phyloP scores from a whole-genome alignment of 2,888 invertebrate genomes.

The Pogonocherus hispidulus region DNA sequence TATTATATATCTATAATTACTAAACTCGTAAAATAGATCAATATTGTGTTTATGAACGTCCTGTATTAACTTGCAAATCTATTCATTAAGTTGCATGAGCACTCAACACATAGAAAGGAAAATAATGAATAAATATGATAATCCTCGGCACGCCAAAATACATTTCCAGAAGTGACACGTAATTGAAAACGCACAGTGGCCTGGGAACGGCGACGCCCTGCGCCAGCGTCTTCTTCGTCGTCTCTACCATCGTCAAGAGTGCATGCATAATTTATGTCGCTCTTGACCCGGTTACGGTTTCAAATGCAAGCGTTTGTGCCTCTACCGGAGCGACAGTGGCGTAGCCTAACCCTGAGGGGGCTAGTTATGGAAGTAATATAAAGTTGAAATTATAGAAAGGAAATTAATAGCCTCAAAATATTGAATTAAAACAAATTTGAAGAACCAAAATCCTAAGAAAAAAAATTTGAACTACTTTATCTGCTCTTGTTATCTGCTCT shows the following conservation, averaged over 20 bases:
- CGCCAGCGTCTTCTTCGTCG: constrained; percentile 29
- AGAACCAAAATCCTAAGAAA: too few relatives aligned
- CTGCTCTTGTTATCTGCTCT: too few relatives aligned
- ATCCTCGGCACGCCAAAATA: constrained; percentile 53
- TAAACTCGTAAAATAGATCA: too few relatives aligned
- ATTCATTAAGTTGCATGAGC: not conserved
- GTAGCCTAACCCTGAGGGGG: too few relatives aligned
- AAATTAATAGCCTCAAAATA: too few relatives aligned
- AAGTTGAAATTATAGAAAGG: too few relatives aligned
- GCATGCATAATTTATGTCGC: constrained; percentile 52
- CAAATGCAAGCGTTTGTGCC: constrained; percentile 28
- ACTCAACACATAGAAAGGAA: constrained; percentile 31
- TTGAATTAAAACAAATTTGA: too few relatives aligned
- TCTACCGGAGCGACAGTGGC: not conserved
- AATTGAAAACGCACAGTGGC: constrained; percentile 49
- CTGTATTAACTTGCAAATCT: not conserved
- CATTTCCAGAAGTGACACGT: constrained; percentile 45
- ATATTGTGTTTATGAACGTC: not conserved
- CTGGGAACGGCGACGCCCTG: constrained; percentile 22
- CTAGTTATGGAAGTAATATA: too few relatives aligned
- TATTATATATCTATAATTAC: too few relatives aligned
- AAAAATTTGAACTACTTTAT: too few relatives aligned
- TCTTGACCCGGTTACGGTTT: constrained; percentile 49
- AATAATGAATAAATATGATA: constrained; percentile 54
- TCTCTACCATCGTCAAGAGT: constrained; percentile 38